These are phyloP conservation scores for Prorops nasuta DNA, from an alignment of 1,140 invertebrate genomes.

Conservation along the genomic window DNA sequence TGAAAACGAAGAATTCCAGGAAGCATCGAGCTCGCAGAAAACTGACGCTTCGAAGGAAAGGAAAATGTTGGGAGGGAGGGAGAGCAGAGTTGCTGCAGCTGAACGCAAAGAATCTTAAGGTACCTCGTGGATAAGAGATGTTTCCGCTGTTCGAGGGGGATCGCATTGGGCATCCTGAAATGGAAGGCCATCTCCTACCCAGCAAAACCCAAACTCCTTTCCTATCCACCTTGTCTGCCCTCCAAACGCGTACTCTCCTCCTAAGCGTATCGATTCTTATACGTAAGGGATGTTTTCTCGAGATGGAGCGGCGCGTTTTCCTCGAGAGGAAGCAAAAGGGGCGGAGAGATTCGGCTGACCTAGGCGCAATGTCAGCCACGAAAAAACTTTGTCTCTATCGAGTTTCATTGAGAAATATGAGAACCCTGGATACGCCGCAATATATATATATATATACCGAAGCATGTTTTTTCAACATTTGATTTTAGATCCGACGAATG, in stretches of 20 bases:
- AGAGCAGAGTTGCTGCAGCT: not conserved
- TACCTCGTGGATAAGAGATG: conserved; percentile 33
- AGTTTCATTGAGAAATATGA: not conserved
- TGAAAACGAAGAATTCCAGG: conserved; percentile 1
- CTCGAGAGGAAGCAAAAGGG: conserved; percentile 7
- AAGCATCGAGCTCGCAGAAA: not conserved
- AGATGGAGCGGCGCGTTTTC: conserved; percentile 24
- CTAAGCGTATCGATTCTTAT: conserved; percentile 36
- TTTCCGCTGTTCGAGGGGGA: conserved; percentile 29
- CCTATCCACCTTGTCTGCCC: not conserved
- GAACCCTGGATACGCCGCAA: no score
- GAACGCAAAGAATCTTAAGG: conserved; percentile 5
- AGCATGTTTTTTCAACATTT: no score
- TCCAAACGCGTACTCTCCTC: conserved; percentile 19
- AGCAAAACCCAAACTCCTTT: conserved; percentile 3
- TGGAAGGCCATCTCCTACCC: conserved; percentile 1
- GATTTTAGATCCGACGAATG: no score
- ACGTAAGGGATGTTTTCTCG: conserved; percentile 34
- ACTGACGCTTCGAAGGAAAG: not conserved
- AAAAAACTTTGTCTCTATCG: conserved; percentile 3
- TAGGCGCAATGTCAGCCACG: conserved; percentile 24
- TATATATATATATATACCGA: no score
- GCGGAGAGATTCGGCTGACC: conserved; percentile 21
- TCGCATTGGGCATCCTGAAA: conserved; percentile 22
- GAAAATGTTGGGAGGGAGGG: not conserved